These are phyloP conservation scores for Thalassoma bifasciatum DNA, from an alignment of 2,113 vertebrate species.

Conservation along the genomic window DNA sequence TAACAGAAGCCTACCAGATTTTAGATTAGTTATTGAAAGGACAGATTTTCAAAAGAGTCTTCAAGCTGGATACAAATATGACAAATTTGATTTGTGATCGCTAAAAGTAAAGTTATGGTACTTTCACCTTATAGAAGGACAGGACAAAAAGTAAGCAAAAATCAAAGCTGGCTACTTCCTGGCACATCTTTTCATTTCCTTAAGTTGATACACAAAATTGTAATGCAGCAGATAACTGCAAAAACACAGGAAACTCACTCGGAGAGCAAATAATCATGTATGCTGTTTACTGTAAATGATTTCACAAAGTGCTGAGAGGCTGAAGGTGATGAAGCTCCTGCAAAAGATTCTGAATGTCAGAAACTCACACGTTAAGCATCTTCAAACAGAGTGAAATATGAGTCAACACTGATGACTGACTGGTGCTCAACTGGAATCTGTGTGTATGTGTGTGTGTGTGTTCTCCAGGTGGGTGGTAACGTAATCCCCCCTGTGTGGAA, in stretches of 20 bases:
- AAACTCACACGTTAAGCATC: background rate
- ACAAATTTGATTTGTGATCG: no score
- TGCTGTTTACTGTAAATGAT: background rate
- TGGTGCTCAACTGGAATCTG: background rate
- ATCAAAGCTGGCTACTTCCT: background rate
- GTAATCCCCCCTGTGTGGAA: slow-evolving; percentile 54
- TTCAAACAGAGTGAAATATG: background rate
- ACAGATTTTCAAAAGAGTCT: no score
- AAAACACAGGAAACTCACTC: background rate
- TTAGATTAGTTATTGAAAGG: no score
- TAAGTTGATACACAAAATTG: background rate
- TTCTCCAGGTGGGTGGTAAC: slow-evolving; percentile 47
- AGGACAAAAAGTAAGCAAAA: background rate
- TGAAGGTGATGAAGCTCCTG: background rate
- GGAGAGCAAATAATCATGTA: no score
- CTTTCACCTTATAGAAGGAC: no score
- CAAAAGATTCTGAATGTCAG: background rate
- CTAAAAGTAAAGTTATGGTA: background rate
- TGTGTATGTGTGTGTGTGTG: slow-evolving; percentile 27
- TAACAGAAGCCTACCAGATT: no score
- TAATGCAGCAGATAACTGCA: background rate
- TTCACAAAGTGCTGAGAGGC: background rate
- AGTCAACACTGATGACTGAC: background rate
- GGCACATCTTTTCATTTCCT: background rate
- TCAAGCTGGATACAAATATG: no score